Base-by-base conservation (phyloP, 2,888 invertebrate species). In the Lepidochitona cinerea region DNA sequence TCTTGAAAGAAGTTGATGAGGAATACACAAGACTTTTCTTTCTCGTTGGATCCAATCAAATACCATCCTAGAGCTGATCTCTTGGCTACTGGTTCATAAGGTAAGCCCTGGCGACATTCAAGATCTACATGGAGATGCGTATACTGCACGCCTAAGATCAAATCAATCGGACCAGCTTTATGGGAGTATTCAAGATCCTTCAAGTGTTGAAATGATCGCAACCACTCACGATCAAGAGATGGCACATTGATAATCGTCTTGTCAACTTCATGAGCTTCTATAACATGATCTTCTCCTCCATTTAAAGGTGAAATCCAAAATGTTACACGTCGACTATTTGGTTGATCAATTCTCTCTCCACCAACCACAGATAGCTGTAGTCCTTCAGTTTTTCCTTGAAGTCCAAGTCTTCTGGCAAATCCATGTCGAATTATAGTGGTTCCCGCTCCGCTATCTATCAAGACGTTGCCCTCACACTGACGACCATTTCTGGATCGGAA, bases 61-160 rank as follows among this genome's bases (percentile, higher is more conserved):
- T n/a, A n/a, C n/a, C n/a, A n/a, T n/a, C n/a, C n/a, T n/a, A n/a
- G n/a, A n/a, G n/a, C n/a, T 29, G 70, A 9, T n/a, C 74, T 14
- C 66, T 67, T 74, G 4, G 54, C 74, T 0, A 70, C 67, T 4
- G 70, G 74, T 35, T 74, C 67, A 23, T 37, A 74, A 23, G 52
- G 70, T 29, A 53, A 32, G 4, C 74, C 74, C 41, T 64, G 18
- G 5, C 70, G 35, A 2, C 29, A 33, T 49, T 70, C 74, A 7
- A 23, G 5, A 29, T 70, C 74, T 18, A 35, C 66, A 52, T 74
- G 70, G 6, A 74, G 59, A 53, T 74, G 74, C n/a, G 67, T 70
- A 36, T 74, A 74, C 7, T 70, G 73, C 12, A 73, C 73, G 2
- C 70, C 73, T 7, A 70, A 33, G 18, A 73, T 73, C 4, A 70